phyloP scores from a whole-genome alignment of 2,888 invertebrate genomes.

The Amiota mariae region DNA sequence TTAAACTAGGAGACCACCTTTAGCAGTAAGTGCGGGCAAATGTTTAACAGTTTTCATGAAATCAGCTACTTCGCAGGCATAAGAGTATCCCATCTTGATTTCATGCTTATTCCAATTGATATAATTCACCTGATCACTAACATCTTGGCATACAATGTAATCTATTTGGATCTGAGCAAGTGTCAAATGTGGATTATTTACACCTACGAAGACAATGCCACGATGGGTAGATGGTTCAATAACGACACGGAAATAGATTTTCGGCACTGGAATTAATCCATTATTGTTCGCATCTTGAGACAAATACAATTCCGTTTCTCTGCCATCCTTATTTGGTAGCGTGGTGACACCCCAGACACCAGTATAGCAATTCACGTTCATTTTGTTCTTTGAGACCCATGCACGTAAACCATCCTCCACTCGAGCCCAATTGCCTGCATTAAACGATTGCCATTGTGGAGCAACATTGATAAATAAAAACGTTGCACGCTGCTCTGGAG shows the following conservation, averaged over 20 bases:
- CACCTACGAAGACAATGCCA: slow-evolving; percentile 76
- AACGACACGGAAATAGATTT: slow-evolving; percentile 77
- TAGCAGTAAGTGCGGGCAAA: slow-evolving; percentile 60
- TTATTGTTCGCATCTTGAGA: slow-evolving; percentile 65
- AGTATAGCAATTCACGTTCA: slow-evolving; percentile 75
- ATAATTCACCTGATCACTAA: slow-evolving; percentile 64
- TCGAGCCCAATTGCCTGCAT: slow-evolving; percentile 77
- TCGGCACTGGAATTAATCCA: slow-evolving; percentile 76
- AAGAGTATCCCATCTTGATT: slow-evolving; percentile 67
- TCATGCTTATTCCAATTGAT: slow-evolving; percentile 65
- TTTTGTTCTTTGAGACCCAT: slow-evolving; percentile 59
- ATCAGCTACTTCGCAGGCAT: slow-evolving; percentile 66
- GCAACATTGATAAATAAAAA: slow-evolving; percentile 76
- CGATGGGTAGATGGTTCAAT: slow-evolving; percentile 73
- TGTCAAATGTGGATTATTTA: slow-evolving; percentile 71
- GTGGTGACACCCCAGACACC: slow-evolving; percentile 77
- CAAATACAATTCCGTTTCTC: slow-evolving; percentile 71
- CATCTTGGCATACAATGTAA: slow-evolving; percentile 66
- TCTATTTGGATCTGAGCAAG: slow-evolving; percentile 62
- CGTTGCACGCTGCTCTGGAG: slow-evolving; percentile 75
- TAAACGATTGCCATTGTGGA: slow-evolving; percentile 78
- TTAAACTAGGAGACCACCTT: slow-evolving; percentile 61
- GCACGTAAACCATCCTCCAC: slow-evolving; percentile 75
- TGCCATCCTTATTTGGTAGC: slow-evolving; percentile 73
- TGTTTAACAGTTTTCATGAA: slow-evolving; percentile 60